These are phyloP conservation scores for Saxidomus purpurata DNA, from an alignment of 1,140 invertebrate genomes.

Conservation along the genomic window DNA sequence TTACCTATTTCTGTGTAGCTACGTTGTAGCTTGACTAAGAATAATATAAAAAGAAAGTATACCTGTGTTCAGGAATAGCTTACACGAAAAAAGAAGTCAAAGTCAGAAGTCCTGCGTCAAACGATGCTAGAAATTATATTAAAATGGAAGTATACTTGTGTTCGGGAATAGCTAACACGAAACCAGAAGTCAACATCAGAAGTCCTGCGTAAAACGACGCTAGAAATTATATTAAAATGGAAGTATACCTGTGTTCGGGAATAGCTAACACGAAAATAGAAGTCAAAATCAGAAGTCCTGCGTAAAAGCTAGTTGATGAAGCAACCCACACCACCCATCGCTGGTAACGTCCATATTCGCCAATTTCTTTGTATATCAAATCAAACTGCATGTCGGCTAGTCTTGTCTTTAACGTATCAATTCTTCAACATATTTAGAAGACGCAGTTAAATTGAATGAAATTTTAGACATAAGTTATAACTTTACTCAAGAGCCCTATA, in stretches of 20 bases:
- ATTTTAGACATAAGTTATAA: too few species aligned
- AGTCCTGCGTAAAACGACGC: not conserved
- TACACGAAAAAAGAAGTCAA: not conserved
- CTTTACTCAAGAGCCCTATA: too few species aligned
- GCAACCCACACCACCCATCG: constrained; percentile 3
- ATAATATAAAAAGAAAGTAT: not conserved
- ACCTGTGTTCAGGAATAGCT: constrained; percentile 19
- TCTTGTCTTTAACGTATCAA: not conserved
- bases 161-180: constrained; percentile 3
- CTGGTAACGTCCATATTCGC: constrained; percentile 19
- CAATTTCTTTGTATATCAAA: constrained; percentile 38
- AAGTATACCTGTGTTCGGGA: constrained; percentile 35
- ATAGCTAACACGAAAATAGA: constrained; percentile 42
- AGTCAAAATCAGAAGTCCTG: constrained; percentile 28
- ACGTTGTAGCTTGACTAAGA: too few species aligned
- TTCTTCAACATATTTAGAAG: too few species aligned
- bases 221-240: not conserved
- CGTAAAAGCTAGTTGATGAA: not conserved
- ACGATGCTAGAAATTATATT: not conserved
- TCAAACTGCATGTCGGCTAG: constrained; percentile 29
- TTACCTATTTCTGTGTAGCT: too few species aligned
- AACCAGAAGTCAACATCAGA: not conserved
- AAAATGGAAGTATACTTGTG: not conserved
- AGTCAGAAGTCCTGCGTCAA: not conserved
- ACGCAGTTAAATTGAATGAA: too few species aligned